phyloP scores from a whole-genome alignment of 2,888 invertebrate species.

The Alentia gelatinosa region DNA sequence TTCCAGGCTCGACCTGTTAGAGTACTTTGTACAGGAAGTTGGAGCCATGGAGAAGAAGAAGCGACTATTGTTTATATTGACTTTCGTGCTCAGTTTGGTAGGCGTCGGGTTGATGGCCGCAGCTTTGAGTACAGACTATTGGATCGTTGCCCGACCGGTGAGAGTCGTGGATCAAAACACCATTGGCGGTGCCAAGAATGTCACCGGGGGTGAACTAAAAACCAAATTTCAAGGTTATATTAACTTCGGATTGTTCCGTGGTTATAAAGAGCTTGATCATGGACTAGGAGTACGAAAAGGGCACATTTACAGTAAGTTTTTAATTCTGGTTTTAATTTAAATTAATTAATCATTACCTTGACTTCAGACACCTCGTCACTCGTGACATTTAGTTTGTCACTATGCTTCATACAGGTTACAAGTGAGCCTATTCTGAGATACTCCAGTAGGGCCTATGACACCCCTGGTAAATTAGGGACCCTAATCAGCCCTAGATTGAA shows the following conservation, averaged over 20 bases:
- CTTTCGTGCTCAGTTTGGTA: constrained; percentile 89
- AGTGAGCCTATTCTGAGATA: too few species aligned
- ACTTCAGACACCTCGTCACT: too few species aligned
- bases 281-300: constrained; percentile 86
- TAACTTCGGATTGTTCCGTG: constrained; percentile 92
- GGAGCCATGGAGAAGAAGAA: constrained; percentile 85
- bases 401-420: too few species aligned
- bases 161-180: constrained; percentile 75
- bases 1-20: not conserved
- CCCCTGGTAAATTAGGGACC: too few species aligned
- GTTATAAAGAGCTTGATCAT: constrained; percentile 90
- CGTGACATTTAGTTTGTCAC: too few species aligned
- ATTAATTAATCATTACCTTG: too few species aligned
- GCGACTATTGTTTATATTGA: constrained; percentile 89
- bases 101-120: constrained; percentile 90
- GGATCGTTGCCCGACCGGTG: constrained; percentile 89
- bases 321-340: not conserved
- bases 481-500: too few species aligned
- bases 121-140: constrained; percentile 91
- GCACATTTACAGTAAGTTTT: constrained; percentile 60
- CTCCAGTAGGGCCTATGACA: too few species aligned
- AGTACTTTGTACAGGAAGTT: not conserved
- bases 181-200: constrained; percentile 58
- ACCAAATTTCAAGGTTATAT: constrained; percentile 70
- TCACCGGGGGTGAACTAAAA: constrained; percentile 58